phyloP scores from a whole-genome alignment of 2,113 vertebrate genomes.

The Myodes glareolus region DNA sequence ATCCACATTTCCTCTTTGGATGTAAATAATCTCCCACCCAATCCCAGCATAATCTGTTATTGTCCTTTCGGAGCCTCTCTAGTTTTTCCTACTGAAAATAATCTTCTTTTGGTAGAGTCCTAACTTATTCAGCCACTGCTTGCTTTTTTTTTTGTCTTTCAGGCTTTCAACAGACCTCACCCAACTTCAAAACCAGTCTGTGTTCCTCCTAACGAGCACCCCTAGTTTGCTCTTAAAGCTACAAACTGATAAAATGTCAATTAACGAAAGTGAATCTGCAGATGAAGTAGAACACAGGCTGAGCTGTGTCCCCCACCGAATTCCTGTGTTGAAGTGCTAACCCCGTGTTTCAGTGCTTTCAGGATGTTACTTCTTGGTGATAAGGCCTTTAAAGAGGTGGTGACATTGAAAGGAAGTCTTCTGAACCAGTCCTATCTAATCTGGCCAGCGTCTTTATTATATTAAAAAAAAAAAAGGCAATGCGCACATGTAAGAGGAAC shows the following conservation, averaged over 20 bases:
- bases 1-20: not conserved
- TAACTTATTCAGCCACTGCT: constrained; percentile 47
- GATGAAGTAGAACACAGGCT: not conserved
- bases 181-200: constrained; percentile 38
- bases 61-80: not conserved
- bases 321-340: not conserved
- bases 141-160: constrained; percentile 63
- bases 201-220: not conserved
- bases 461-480: not conserved
- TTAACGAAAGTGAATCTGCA: not conserved
- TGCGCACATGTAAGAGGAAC: not conserved
- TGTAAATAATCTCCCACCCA: constrained; percentile 58
- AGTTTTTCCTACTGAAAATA: constrained; percentile 54
- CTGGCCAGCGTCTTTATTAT: not conserved
- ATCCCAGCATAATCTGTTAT: constrained; percentile 26
- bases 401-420: not conserved
- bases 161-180: not conserved
- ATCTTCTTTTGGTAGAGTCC: constrained; percentile 40
- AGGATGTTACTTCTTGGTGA: constrained; percentile 29
- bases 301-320: not conserved
- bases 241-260: constrained; percentile 32
- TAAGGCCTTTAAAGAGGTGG: constrained; percentile 16
- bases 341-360: not conserved
- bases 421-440: not conserved
- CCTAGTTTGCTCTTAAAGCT: not conserved